These are phyloP conservation scores for Drosophila ezoana DNA, from an alignment of 2,888 invertebrate species.

Conservation along the genomic window DNA sequence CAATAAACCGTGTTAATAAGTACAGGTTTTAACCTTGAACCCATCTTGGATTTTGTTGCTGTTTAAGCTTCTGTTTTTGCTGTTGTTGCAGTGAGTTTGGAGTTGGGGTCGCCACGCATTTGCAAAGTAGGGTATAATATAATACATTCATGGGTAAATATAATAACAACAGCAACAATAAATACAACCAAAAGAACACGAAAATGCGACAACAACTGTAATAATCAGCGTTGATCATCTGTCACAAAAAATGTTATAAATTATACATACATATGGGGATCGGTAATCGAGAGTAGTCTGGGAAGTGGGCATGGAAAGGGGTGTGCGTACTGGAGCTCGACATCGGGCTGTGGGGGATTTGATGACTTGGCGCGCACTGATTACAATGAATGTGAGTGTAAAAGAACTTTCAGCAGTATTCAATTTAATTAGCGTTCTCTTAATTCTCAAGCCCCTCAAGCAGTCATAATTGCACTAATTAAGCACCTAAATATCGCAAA, in stretches of 20 bases:
- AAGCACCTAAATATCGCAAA: neutral
- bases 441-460: neutral
- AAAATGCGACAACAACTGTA: slow-evolving; percentile 54
- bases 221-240: slow-evolving; percentile 64
- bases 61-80: slow-evolving; percentile 24
- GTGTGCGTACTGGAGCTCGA: neutral
- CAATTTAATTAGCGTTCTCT: slow-evolving; percentile 8
- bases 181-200: slow-evolving; percentile 46
- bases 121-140: slow-evolving; percentile 79
- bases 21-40: slow-evolving; percentile 82
- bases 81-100: slow-evolving; percentile 23
- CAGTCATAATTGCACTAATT: neutral
- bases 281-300: slow-evolving; percentile 6
- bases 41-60: slow-evolving; percentile 39
- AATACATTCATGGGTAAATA: slow-evolving; percentile 74
- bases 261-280: slow-evolving; percentile 79
- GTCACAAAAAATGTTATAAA: slow-evolving; percentile 83
- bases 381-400: slow-evolving; percentile 22
- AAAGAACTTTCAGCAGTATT: slow-evolving; percentile 19
- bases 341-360: neutral
- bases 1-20: slow-evolving; percentile 81
- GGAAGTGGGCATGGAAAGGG: neutral
- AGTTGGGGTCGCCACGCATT: slow-evolving; percentile 53
- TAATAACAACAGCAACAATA: slow-evolving; percentile 48
- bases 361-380: slow-evolving; percentile 6